Conservation (phyloP, 2,888 invertebrate species). For the Pristionchus maxplancki region DNA sequence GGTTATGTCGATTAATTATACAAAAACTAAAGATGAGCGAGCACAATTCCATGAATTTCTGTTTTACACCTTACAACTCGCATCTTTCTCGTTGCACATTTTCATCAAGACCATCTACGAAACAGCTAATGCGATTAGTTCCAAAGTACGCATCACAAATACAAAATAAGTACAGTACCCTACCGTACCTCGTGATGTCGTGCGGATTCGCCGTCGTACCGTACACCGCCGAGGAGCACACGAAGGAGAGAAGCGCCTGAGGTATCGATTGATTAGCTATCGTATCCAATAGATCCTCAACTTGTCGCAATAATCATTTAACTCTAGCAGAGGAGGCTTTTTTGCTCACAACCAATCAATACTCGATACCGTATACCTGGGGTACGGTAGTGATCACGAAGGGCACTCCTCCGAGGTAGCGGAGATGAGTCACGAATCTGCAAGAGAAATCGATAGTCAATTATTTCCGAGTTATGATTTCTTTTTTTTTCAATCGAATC, state of each 20-base stretch:
- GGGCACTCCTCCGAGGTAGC: slow-evolving; percentile 79
- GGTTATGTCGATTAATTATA: too few relatives aligned
- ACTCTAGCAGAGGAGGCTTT: too few relatives aligned
- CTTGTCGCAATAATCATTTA: background rate
- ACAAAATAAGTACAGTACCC: background rate
- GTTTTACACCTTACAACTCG: too few relatives aligned
- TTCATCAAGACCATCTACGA: too few relatives aligned
- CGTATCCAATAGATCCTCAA: background rate
- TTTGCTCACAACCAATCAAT: background rate
- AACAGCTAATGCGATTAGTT: background rate
- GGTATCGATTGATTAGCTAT: slow-evolving; percentile 61
- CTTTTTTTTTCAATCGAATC: background rate
- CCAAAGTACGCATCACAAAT: background rate
- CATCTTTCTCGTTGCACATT: too few relatives aligned
- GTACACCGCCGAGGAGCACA: slow-evolving; percentile 78
- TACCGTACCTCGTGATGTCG: slow-evolving; percentile 66
- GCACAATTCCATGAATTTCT: background rate
- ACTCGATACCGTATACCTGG: slow-evolving; percentile 55
- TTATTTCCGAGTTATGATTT: background rate
- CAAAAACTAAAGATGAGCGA: too few relatives aligned
- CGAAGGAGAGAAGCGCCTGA: slow-evolving; percentile 77
- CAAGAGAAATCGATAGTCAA: background rate
- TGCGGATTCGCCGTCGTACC: slow-evolving; percentile 79
- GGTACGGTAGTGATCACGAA: slow-evolving; percentile 80
- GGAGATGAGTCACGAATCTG: slow-evolving; percentile 61